phyloP scores from a whole-genome alignment of 2,888 invertebrate species.

The Andrena minutula region DNA sequence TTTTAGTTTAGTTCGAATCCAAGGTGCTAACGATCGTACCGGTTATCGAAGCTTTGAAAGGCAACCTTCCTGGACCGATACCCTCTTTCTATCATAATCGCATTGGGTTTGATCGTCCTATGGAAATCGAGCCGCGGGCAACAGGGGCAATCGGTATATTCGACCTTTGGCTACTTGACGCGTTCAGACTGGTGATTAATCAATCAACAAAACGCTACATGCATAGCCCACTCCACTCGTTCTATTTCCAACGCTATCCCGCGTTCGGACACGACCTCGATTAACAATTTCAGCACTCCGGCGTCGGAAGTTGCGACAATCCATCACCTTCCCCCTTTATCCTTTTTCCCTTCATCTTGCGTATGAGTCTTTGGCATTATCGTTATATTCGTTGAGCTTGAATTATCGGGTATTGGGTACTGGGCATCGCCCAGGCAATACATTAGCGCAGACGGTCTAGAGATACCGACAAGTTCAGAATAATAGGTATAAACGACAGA shows the following conservation, averaged over 20 bases:
- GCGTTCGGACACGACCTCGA: conserved; percentile 61
- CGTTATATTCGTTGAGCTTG: neutral
- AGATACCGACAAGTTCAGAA: neutral
- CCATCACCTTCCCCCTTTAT: neutral
- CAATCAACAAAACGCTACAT: conserved; percentile 22
- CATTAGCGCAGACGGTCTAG: neutral
- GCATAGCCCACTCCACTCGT: neutral
- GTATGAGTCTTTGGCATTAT: neutral
- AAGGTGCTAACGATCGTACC: too few relatives aligned
- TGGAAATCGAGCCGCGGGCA: conserved; percentile 1
- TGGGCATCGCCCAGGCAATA: too few relatives aligned
- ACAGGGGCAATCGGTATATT: neutral
- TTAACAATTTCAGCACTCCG: conserved; percentile 59
- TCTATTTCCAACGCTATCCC: conserved; percentile 28
- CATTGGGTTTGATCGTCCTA: neutral
- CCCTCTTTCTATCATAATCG: too few relatives aligned
- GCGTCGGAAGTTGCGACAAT: conserved; percentile 46
- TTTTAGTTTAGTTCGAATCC: too few relatives aligned
- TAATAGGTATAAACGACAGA: neutral
- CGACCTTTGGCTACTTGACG: conserved; percentile 1
- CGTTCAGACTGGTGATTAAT: conserved; percentile 27
- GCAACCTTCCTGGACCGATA: too few relatives aligned
- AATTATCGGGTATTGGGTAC: too few relatives aligned
- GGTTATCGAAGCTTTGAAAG: too few relatives aligned
- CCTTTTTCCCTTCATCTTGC: neutral